phyloP scores from a whole-genome alignment of 2,113 vertebrate species.

The Enhydra lutris region DNA sequence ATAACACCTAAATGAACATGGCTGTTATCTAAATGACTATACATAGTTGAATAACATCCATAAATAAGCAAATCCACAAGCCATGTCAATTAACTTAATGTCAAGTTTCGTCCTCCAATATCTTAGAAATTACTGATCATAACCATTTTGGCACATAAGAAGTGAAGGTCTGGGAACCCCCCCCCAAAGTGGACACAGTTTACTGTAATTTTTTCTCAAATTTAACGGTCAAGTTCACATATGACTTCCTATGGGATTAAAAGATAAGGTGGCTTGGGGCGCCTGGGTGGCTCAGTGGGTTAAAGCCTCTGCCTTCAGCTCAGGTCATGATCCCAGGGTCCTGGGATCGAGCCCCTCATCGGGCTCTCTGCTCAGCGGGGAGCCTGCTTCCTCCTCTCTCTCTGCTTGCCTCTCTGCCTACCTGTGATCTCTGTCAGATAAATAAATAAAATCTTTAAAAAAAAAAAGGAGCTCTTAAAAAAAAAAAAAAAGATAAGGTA shows the following conservation, averaged over 20 bases:
- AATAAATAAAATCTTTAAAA: too few relatives aligned
- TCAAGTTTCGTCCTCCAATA: background rate
- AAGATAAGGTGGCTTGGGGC: background rate
- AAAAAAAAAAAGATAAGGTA: too few relatives aligned
- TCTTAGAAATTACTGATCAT: background rate
- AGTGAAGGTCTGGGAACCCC: background rate
- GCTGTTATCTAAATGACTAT: background rate
- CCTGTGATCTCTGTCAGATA: too few relatives aligned
- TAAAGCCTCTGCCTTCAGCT: too few relatives aligned
- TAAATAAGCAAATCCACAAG: background rate
- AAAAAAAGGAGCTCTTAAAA: too few relatives aligned
- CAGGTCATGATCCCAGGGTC: too few relatives aligned
- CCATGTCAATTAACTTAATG: background rate
- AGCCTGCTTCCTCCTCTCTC: too few relatives aligned
- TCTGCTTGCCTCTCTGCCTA: too few relatives aligned
- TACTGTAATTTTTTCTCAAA: background rate
- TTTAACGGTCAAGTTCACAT: background rate
- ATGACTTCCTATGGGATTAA: background rate
- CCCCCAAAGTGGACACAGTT: background rate
- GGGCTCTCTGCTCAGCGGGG: too few relatives aligned
- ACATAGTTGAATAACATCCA: background rate
- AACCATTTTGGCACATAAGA: background rate
- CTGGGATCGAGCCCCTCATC: too few relatives aligned
- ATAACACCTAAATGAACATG: background rate
- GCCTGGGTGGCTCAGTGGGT: too few relatives aligned